Percentiles rank a stretch among this genome's conserved stretches.
Conservation (phyloP, 2,888 invertebrate species). For the Polyommatus iphigenia region DNA sequence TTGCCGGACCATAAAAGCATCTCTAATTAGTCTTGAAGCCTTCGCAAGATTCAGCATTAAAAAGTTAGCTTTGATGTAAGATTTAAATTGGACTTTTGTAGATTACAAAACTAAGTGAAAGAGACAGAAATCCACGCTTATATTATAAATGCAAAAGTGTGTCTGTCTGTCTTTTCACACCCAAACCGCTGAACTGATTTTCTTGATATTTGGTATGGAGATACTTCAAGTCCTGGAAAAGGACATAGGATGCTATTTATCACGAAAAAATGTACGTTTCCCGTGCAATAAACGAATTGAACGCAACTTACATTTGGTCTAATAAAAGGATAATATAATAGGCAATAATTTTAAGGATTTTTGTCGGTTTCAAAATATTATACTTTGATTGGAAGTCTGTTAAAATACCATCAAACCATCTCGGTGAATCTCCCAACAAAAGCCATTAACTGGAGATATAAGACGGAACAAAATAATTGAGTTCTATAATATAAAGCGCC, state of each 20-base stretch:
- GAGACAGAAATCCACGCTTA: not conserved
- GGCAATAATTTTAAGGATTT: no score
- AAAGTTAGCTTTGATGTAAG: not conserved
- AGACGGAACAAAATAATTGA: conserved; percentile 19
- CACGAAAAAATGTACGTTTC: no score
- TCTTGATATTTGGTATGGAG: no score
- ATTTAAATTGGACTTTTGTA: not conserved
- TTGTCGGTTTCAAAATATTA: no score
- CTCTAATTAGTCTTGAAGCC: conserved; percentile 7
- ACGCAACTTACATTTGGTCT: no score
- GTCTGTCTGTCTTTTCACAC: no score
- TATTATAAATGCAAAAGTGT: no score
- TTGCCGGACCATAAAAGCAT: not conserved
- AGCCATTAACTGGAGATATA: conserved; percentile 22
- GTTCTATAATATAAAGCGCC: not conserved
- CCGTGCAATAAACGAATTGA: no score
- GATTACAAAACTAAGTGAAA: not conserved
- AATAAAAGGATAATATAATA: no score
- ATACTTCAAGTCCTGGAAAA: no score
- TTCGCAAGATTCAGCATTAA: not conserved
- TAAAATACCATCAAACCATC: not conserved
- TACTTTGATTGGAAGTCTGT: not conserved
- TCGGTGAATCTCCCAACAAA: conserved; percentile 13
- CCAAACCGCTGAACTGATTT: no score
- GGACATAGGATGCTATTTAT: no score